phyloP scores from a whole-genome alignment of 2,888 invertebrate genomes.

The Hetaerina titia region DNA sequence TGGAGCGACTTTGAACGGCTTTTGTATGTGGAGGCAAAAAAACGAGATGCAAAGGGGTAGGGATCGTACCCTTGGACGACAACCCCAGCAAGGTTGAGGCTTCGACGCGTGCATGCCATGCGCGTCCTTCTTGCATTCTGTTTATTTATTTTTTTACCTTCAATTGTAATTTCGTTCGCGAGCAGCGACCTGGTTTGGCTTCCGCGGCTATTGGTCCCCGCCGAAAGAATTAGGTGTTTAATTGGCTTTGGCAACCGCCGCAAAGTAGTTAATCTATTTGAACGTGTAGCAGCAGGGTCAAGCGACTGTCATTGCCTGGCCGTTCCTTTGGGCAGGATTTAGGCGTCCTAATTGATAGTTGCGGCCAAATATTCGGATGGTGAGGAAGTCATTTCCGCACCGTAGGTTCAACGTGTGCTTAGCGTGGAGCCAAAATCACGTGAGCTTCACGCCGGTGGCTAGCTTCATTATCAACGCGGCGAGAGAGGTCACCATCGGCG shows the following conservation, averaged over 20 bases:
- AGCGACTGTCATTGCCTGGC: neutral
- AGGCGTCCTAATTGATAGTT: neutral
- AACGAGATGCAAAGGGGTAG: neutral
- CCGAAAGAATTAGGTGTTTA: neutral
- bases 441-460: no score
- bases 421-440: no score
- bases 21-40: neutral
- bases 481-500: no score
- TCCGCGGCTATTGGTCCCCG: neutral
- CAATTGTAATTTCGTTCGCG: neutral
- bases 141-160: no score
- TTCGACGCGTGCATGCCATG: neutral
- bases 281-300: neutral
- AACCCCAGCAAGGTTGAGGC: neutral
- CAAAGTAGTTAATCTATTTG: neutral
- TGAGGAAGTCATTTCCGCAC: no score
- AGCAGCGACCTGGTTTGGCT: neutral
- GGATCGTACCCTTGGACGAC: neutral
- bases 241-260: neutral
- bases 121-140: neutral
- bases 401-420: no score
- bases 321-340: conserved; percentile 4
- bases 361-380: neutral
- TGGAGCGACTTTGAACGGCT: conserved; percentile 4
- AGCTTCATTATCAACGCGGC: no score